Base-by-base conservation (phyloP, 1,140 invertebrate genomes). In the Scaptomyza graminum region DNA sequence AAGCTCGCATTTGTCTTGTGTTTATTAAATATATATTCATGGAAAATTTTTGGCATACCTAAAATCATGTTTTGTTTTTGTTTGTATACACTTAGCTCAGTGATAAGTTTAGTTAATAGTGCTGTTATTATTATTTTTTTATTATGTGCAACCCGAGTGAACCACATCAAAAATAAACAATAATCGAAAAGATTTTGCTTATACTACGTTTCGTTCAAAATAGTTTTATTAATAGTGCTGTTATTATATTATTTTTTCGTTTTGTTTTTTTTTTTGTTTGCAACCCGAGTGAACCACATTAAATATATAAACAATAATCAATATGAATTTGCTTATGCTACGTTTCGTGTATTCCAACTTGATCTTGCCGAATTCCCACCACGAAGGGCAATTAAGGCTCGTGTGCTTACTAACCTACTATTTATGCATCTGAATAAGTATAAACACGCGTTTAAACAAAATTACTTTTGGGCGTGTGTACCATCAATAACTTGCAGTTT, bases 101-200 rank as follows among this genome's bases (percentile, higher is more conserved):
- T 63, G 67, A 76, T 83, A 79, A 84, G 73, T 75, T 79, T 64
- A 75, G 64, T 59, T 74, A 83, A 79, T 83, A 71, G 65, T 59
- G 74, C 65, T 70, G 50, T 51, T 75, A 54, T 43, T 75, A 54
- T 43, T 51, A 12, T 34, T 51, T 49, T 39, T 50, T 78, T 81
- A 82, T 85, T 47, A 74, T 78, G 76, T 87, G 82, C 78, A 85
- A 87, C 81, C 82, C 82, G 78, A 87, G 74, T 65, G 65, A 87
- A 61, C 83, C 71, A 75, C 64, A 82, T 88, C 55, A 66, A 82
- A 87, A 87, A 79, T 85, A 85, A 85, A 85, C 82, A 85, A 80
- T 62, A 71, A 72, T 70, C 22, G 8, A 11, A 50, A 59, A 13
- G 34, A 18, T 5, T 28, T 28, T 28, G 25, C 15, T 50, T 60